phyloP scores from a whole-genome alignment of 2,797 vertebrate genomes.

The Garrulus glandarius region DNA sequence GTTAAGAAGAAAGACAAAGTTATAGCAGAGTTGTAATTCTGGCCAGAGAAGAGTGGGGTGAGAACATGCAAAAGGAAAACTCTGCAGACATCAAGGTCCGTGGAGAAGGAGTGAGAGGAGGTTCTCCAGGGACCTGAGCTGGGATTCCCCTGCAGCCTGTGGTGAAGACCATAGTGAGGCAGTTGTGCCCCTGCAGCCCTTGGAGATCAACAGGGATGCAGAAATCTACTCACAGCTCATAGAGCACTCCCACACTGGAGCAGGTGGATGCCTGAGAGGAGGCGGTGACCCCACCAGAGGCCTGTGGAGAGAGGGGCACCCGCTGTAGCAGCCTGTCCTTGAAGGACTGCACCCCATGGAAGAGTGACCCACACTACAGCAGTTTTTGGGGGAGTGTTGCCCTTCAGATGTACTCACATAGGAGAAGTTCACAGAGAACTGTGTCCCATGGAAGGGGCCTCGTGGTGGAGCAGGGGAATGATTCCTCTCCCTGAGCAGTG shows the following conservation, averaged over 20 bases:
- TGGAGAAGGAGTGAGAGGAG: background rate
- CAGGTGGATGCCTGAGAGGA: background rate
- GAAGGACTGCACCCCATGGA: background rate
- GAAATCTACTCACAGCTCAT: background rate
- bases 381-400: too few relatives aligned
- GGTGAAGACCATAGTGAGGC: background rate
- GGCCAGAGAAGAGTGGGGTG: fast-evolving
- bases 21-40: fast-evolving
- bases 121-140: too few relatives aligned
- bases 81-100: background rate
- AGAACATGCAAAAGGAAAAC: background rate
- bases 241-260: background rate
- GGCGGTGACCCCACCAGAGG: background rate
- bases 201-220: fast-evolving
- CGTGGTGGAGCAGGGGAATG: background rate
- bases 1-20: background rate
- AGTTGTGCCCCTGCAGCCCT: background rate
- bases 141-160: background rate
- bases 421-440: background rate
- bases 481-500: background rate
- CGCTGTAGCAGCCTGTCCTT: background rate
- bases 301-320: background rate
- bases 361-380: too few relatives aligned
- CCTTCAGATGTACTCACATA: fast-evolving
- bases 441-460: background rate